Evolutionary conservation across 2,113 vertebrate species (phyloP), one percentile per base, ranked within the genome.

Genomic region (Anhinga rufa): DNA sequence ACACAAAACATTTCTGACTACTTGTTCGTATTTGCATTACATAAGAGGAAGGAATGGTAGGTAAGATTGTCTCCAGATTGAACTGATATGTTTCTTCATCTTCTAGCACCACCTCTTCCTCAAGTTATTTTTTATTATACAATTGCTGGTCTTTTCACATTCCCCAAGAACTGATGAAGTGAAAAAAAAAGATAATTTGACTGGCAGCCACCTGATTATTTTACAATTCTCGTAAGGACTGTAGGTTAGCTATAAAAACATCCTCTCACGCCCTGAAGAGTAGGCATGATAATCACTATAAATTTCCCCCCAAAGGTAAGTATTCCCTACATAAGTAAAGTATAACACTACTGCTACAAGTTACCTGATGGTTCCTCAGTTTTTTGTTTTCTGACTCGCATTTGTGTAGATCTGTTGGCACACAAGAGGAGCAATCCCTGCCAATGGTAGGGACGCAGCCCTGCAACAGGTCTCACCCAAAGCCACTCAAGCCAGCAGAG

Each of bases 1-100:
- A 87, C 22, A 92, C 6, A 89, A 88, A 91, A 52, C 44, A 86
- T 44, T 96, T 87, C 64, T 62, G 64, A 82, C 71, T 38, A 71
- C 57, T 86, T 91, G 58, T 64, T 89, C 80, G 25, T 46, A 78
- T 75, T 86, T 86, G n/a, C 52, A 64, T 66, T 82, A 48, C 48
- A 55, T 11, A 61, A 55, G 16, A 86, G 10, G 32, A 92, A 91
- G 24, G 18, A 94, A 86, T 9, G 5, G 52, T 40, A 94, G 31
- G 24, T 62, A 40, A 87, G 34, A 69, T 10, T 54, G 28, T 51
- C n/a, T 86, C 32, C 55, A 64, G 24, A 55, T 0, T 38, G n/a
- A 74, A 76, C 5, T 48, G 29, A 11, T 16, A 34, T 1, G 6
- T 60, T 75, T 78, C 52, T 78, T 71, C 55, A 79, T 34, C 51